phyloP scores from a whole-genome alignment of 1,140 invertebrate species.

The Sitodiplosis mosellana region DNA sequence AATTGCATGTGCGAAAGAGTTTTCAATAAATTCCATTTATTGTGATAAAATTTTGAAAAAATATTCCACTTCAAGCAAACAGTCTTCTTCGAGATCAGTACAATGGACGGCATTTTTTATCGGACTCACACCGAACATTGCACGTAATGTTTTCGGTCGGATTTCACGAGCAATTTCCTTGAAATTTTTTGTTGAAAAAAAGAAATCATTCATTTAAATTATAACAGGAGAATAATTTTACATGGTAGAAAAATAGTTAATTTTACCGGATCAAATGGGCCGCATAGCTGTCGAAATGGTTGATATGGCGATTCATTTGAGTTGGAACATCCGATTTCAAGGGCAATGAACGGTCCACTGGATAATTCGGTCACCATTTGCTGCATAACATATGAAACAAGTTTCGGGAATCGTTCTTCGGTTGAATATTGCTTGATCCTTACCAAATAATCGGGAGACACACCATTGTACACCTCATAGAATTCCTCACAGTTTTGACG shows the following conservation, averaged over 20 bases:
- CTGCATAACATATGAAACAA: slow-evolving; percentile 23
- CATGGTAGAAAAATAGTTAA: too few species aligned
- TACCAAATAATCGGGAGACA: slow-evolving; percentile 64
- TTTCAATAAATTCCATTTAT: too few species aligned
- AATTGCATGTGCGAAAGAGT: too few species aligned
- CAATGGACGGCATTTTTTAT: slow-evolving; percentile 82
- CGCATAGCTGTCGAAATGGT: slow-evolving; percentile 66
- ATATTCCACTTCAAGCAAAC: slow-evolving; percentile 63
- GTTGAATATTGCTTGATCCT: slow-evolving; percentile 15
- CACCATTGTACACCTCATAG: slow-evolving; percentile 84
- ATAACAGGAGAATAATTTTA: too few species aligned
- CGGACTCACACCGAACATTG: slow-evolving; percentile 63
- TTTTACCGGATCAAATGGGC: slow-evolving; percentile 68
- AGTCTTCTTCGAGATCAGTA: slow-evolving; percentile 79
- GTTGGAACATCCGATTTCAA: slow-evolving; percentile 59
- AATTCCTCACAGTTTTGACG: slow-evolving; percentile 74
- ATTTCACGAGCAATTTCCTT: slow-evolving; percentile 72
- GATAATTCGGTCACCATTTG: slow-evolving; percentile 64
- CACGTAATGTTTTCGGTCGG: slow-evolving; percentile 64
- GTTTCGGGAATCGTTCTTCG: too few species aligned
- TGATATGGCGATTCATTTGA: slow-evolving; percentile 30
- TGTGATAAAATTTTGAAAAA: slow-evolving; percentile 48
- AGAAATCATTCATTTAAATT: not conserved
- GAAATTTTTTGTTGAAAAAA: slow-evolving; percentile 12
- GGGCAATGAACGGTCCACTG: slow-evolving; percentile 64